phyloP scores from a whole-genome alignment of 2,888 invertebrate species.

The Eilema caniola region DNA sequence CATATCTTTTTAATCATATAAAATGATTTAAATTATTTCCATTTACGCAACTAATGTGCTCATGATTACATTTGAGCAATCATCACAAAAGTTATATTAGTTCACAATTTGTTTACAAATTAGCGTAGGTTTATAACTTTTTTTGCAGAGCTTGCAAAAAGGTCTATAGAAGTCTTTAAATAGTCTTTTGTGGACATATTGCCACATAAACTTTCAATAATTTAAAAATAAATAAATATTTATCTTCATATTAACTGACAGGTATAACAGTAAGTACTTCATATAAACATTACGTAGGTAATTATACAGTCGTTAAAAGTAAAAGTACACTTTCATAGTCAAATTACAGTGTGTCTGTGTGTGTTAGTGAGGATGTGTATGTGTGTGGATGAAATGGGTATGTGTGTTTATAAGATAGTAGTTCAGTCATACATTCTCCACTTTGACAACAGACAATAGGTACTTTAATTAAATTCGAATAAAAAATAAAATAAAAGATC shows the following conservation, averaged over 20 bases:
- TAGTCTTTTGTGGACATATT: too few relatives aligned
- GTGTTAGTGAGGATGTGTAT: neutral
- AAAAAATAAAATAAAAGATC: constrained; percentile 37
- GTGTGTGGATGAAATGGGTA: neutral
- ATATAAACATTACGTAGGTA: neutral
- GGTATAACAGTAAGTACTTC: neutral
- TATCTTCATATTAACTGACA: neutral
- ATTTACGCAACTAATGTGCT: neutral
- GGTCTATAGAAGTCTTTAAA: neutral
- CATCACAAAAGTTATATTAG: neutral
- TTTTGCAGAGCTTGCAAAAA: neutral
- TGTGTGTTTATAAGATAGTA: neutral
- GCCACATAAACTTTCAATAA: neutral
- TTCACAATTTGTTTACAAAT: too few relatives aligned
- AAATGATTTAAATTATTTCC: neutral
- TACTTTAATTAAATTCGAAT: constrained; percentile 41
- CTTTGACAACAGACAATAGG: neutral
- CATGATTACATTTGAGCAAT: neutral
- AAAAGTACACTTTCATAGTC: neutral
- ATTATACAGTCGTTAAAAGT: neutral
- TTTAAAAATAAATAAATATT: neutral
- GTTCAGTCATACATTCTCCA: neutral
- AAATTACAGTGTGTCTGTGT: neutral
- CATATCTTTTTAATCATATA: neutral
- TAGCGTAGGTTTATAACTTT: too few relatives aligned